Base-by-base conservation (phyloP, 2,113 vertebrate species). In the Myxocyprinus asiaticus region DNA sequence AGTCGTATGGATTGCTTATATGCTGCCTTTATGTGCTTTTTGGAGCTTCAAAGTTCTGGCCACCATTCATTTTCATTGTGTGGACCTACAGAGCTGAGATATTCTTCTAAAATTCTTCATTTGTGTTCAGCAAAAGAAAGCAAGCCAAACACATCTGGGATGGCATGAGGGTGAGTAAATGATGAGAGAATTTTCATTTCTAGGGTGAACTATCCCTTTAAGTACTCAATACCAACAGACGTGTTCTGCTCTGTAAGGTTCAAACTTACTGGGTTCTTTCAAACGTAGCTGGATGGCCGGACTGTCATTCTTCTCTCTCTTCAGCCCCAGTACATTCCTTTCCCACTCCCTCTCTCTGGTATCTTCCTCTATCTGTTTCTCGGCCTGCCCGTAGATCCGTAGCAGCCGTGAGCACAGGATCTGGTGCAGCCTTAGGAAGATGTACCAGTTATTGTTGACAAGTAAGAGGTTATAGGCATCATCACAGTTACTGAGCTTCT, bases 361-460 rank as follows among this genome's bases (percentile, higher is more conserved):
- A 55, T 99, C 96, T 84, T 98, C 97, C 81, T 98, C 97, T 0
- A 99, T 98, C 91, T 99, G 98, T 85, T 94, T 92, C 90, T 99
- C 98, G 0, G 97, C 97, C 87, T 98, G 97, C 53, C 91, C 93
- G 72, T 96, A 99, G 88, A 99, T 97, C 12, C 94, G 90, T 80
- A 98, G 90, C 84, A 99, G 89, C 67, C 98, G 93, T 17, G 95
- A 87, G 82, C 97, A 99, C 79, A 99, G 94, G 86, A 98, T 98
- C 91, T 99, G 96, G 84, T 99, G 97, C 67, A 99, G 94, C 59
- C 98, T 92, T 81, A 98, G 93, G 87, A 99, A 97, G 83, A 98
- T 96, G 79, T 99, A 99, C 98, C 98, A 99, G 92, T 99, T 97
- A 92, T 99, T 99, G 91, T 99, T 99, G 73, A 96, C 96, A 0